phyloP scores from a whole-genome alignment of 2,797 vertebrate genomes.

The Sebastes reedi region DNA sequence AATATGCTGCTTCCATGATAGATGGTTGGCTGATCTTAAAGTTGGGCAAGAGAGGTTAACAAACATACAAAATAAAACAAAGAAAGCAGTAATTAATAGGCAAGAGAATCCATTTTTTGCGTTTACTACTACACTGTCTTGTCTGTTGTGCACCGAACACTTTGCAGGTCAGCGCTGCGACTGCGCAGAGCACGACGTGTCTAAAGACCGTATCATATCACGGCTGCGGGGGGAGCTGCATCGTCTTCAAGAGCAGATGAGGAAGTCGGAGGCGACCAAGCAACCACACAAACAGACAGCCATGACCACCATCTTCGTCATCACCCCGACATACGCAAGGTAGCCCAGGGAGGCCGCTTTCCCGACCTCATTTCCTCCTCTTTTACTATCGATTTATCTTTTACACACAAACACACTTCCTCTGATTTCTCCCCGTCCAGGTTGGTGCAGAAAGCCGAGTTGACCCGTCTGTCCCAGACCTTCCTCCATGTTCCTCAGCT shows the following conservation, averaged over 20 bases:
- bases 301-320: constrained; percentile 84
- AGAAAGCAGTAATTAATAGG: not conserved
- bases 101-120: not conserved
- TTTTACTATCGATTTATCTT: not conserved
- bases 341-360: constrained; percentile 23
- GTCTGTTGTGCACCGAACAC: not conserved
- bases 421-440: constrained; percentile 47
- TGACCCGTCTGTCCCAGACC: constrained; percentile 84
- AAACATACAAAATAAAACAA: not conserved
- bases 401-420: not conserved
- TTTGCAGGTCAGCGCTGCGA: constrained; percentile 90
- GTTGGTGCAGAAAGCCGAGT: constrained; percentile 86
- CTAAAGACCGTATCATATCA: constrained; percentile 85
- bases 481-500: constrained; percentile 84
- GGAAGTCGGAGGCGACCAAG: constrained; percentile 71
- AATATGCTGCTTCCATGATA: not conserved
- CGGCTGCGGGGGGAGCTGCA: constrained; percentile 84
- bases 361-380: not conserved
- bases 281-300: constrained; percentile 56
- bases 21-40: not conserved
- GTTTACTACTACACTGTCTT: not conserved
- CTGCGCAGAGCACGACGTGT: constrained; percentile 82
- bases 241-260: constrained; percentile 80
- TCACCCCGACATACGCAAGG: constrained; percentile 91
- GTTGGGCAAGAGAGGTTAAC: not conserved